These are phyloP conservation scores for Odontocolon sp. DNA, from an alignment of 2,888 invertebrate species.

Conservation along the genomic window DNA sequence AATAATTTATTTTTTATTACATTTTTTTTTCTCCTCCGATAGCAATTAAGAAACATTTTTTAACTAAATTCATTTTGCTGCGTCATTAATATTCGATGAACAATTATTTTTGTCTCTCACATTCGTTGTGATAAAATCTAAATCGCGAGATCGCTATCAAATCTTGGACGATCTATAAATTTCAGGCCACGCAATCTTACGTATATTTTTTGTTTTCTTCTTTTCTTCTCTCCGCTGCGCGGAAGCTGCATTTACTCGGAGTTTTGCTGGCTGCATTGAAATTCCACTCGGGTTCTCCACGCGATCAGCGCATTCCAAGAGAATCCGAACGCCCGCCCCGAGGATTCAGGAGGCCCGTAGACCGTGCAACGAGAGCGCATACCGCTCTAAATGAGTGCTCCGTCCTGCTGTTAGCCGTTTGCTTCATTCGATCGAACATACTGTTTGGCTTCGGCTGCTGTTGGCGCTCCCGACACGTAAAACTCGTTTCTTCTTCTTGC, in stretches of 20 bases:
- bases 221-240: neutral
- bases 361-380: constrained; percentile 49
- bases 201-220: neutral
- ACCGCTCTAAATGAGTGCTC: constrained; percentile 57
- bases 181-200: constrained; percentile 5
- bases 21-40: too few species aligned
- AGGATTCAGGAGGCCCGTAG: constrained; percentile 3
- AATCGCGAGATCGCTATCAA: neutral
- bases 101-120: neutral
- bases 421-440: constrained; percentile 8
- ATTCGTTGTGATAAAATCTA: too few species aligned
- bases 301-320: constrained; percentile 54
- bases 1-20: too few species aligned
- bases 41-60: too few species aligned
- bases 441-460: constrained; percentile 46
- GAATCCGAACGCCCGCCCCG: constrained; percentile 14
- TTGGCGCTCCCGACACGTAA: constrained; percentile 62
- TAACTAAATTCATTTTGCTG: too few species aligned
- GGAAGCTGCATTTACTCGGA: constrained; percentile 9
- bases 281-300: constrained; percentile 33
- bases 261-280: constrained; percentile 13
- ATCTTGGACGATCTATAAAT: neutral
- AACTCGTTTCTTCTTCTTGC: constrained; percentile 68
- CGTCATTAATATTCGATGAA: too few species aligned
- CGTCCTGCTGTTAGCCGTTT: constrained; percentile 8